Percentiles rank a stretch among this genome's conserved stretches.
Evolutionary conservation across 2,797 vertebrate species (phyloP).

Genomic region (Sebastes itinus): DNA sequence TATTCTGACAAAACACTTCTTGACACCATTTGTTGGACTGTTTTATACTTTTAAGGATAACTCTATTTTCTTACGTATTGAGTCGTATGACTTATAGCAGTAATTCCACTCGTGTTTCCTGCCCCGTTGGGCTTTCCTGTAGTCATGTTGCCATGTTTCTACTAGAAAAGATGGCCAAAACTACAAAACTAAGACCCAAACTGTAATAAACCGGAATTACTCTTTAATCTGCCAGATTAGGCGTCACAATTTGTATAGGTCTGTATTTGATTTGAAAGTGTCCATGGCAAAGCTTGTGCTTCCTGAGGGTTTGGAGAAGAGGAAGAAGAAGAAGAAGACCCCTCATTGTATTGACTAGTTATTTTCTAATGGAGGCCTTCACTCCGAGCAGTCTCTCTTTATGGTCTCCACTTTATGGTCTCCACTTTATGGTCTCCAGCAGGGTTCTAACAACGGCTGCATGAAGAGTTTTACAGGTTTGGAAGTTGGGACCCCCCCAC

Average conservation of each 20-base stretch:
- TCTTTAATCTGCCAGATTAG: neutral
- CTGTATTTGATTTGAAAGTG: neutral
- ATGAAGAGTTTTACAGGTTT: neutral
- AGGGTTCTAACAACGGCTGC: neutral
- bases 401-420: constrained; percentile 7
- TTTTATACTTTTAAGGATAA: neutral
- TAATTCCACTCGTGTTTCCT: neutral
- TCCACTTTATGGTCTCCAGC: neutral
- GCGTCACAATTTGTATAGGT: neutral
- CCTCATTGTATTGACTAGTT: neutral
- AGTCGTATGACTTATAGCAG: neutral
- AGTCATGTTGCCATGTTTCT: neutral
- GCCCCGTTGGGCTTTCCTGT: accelerated
- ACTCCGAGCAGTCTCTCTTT: constrained; percentile 19
- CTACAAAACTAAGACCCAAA: neutral
- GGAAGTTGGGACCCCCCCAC: too few relatives aligned
- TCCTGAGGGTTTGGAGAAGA: neutral
- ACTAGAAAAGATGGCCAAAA: neutral
- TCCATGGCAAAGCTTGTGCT: neutral
- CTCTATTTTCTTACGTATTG: neutral
- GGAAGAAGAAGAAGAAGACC: neutral
- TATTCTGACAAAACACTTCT: too few relatives aligned
- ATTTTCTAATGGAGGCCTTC: constrained; percentile 15
- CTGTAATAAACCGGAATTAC: neutral
- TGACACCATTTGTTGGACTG: too few relatives aligned